Evolutionary conservation across 2,888 invertebrate species (phyloP).

Genomic region (Oligia strigilis): DNA sequence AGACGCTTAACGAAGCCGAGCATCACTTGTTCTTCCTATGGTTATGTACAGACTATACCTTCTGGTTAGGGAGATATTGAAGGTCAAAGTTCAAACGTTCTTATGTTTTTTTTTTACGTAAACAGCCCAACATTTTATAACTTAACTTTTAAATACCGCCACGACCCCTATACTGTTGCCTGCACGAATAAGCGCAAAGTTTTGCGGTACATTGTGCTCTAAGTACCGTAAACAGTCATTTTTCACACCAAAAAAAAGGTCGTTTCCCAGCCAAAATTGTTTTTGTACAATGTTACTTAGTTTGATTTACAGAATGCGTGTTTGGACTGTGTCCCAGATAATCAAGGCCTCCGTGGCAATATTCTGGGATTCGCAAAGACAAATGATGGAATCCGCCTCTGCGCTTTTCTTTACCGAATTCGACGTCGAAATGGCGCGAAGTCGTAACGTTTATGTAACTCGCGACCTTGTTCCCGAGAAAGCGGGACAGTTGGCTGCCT

Average conservation of each 20-base stretch:
- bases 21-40: too few relatives aligned
- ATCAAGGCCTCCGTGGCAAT: not conserved
- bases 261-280: not conserved
- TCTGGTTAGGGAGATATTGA: not conserved
- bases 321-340: not conserved
- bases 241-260: not conserved
- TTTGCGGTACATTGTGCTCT: not conserved
- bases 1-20: too few relatives aligned
- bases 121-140: not conserved
- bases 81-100: not conserved
- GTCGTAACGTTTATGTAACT: constrained; percentile 39
- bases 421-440: constrained; percentile 11
- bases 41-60: too few relatives aligned
- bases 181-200: not conserved
- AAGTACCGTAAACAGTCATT: not conserved
- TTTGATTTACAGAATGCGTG: not conserved
- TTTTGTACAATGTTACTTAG: not conserved
- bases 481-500: constrained; percentile 31
- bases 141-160: not conserved
- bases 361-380: not conserved
- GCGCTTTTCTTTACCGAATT: not conserved
- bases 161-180: not conserved
- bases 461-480: constrained; percentile 34
- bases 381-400: not conserved
- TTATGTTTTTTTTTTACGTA: not conserved